Conservation (phyloP, 2,113 vertebrate genomes). For the Ailurus styani region DNA sequence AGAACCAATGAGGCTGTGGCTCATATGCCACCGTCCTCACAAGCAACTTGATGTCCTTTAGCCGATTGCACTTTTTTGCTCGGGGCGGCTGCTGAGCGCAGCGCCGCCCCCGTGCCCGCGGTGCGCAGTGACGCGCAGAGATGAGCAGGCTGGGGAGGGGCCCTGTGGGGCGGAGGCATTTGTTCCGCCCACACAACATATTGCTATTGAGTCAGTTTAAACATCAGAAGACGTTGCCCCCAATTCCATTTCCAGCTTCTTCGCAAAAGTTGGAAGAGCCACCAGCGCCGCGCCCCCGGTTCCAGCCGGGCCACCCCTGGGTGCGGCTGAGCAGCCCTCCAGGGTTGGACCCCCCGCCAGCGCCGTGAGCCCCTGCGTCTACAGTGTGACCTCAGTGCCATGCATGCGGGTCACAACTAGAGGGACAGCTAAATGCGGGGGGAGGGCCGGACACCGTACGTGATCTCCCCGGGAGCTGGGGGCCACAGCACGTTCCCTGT, state of each 20-base stretch:
- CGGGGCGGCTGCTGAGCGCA: not conserved
- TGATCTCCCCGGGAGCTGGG: not conserved
- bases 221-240: not conserved
- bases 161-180: not conserved
- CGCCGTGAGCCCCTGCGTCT: not conserved
- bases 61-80: not conserved
- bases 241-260: not conserved
- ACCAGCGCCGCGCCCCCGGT: not conserved
- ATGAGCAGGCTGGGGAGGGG: too few species aligned
- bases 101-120: too few species aligned
- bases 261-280: not conserved
- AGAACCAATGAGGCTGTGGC: not conserved
- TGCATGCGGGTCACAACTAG: fast-evolving
- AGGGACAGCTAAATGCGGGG: not conserved
- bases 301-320: not conserved
- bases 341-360: not conserved
- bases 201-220: not conserved
- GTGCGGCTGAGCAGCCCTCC: not conserved
- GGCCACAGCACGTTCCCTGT: fast-evolving
- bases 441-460: too few species aligned
- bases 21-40: fast-evolving
- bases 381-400: not conserved
- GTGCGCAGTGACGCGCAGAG: fast-evolving
- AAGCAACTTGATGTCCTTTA: not conserved
- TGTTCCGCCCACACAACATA: not conserved